phyloP scores from a whole-genome alignment of 2,797 vertebrate species.

The Acipenser ruthenus region DNA sequence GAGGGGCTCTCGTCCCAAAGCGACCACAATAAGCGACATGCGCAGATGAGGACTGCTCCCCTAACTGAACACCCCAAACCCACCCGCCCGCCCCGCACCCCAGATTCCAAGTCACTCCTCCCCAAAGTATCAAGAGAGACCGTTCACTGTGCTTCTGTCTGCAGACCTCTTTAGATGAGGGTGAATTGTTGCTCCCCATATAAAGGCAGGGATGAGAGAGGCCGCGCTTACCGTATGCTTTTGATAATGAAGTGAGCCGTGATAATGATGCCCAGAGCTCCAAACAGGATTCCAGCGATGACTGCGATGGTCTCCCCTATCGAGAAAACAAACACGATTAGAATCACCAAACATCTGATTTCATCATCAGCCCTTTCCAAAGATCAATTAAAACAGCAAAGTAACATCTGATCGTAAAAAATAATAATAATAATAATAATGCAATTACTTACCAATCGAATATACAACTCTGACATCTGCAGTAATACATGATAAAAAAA shows the following conservation, averaged over 20 bases:
- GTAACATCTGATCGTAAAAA: neutral
- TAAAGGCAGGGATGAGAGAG: too few species aligned
- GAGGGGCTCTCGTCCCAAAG: too few species aligned
- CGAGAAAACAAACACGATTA: neutral
- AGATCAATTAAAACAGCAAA: neutral
- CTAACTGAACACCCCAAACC: too few species aligned
- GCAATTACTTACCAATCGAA: neutral
- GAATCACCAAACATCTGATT: neutral
- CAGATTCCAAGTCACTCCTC: too few species aligned
- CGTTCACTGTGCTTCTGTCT: too few species aligned
- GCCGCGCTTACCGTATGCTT: constrained; percentile 50
- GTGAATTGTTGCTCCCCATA: constrained; percentile 13
- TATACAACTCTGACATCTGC: too few species aligned
- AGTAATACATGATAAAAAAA: too few species aligned
- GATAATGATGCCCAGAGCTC: constrained; percentile 57
- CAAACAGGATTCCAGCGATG: constrained; percentile 59
- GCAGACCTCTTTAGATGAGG: neutral
- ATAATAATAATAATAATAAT: neutral
- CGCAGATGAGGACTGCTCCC: too few species aligned
- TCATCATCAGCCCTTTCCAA: neutral
- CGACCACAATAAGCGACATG: too few species aligned
- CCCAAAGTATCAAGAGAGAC: too few species aligned
- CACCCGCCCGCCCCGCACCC: too few species aligned
- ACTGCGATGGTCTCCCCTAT: constrained; percentile 64
- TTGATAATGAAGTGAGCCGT: constrained; percentile 59